These are phyloP conservation scores for Sphaerodactylus townsendi DNA, from an alignment of 2,113 vertebrate genomes.

Conservation along the genomic window DNA sequence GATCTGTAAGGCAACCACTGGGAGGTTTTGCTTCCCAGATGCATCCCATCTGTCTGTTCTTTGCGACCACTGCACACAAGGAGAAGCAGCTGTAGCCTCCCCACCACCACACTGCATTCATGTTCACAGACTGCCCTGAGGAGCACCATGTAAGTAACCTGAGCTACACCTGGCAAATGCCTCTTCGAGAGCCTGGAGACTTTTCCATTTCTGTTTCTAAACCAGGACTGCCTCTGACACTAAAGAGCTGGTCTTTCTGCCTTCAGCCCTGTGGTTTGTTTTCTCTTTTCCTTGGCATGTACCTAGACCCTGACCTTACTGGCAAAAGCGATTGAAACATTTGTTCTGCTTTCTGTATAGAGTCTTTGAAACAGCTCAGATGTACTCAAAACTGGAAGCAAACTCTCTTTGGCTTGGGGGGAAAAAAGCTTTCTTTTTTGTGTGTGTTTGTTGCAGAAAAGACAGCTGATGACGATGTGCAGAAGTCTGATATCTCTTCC, in stretches of 20 bases:
- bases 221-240: background rate
- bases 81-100: too few species aligned
- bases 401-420: background rate
- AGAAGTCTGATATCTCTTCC: conserved; percentile 94
- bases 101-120: too few species aligned
- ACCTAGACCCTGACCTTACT: background rate
- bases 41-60: too few species aligned
- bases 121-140: too few species aligned
- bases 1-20: too few species aligned
- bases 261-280: background rate
- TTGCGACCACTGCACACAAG: too few species aligned
- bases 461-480: conserved; percentile 87
- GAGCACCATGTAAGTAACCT: background rate
- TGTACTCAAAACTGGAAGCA: background rate
- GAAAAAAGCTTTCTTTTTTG: background rate
- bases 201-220: background rate
- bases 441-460: conserved; percentile 78
- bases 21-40: too few species aligned
- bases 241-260: background rate
- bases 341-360: background rate
- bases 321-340: background rate
- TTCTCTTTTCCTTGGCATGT: background rate
- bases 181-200: background rate
- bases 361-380: background rate
- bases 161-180: background rate